Base-by-base conservation (phyloP, 92 coral and sea anemone species). In the Metridium senile region DNA sequence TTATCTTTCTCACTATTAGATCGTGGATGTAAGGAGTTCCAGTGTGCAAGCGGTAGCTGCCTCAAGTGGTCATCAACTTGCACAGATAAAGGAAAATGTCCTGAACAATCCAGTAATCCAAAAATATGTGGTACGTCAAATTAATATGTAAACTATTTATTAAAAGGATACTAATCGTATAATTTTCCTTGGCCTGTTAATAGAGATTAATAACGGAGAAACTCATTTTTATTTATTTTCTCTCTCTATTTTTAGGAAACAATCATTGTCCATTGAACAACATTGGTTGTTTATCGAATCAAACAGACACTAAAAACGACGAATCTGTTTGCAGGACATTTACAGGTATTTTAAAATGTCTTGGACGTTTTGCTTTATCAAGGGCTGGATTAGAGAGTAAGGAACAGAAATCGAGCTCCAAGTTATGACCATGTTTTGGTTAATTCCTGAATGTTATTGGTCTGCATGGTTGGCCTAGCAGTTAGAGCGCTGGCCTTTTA, bases 51-150 rank as follows among this genome's bases (percentile, higher is more conserved):
- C 22, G 93, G 93, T 4, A 72, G 33, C 0, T 89, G 93, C 31
- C 49, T 82, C 33, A 78, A 71, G 21, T 85, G 90, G 93, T 81
- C 87, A 27, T 65, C 63, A 9, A 89, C 90, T 11, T 89, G 93
- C 68, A 51, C 46, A 17, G 6, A n/a, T 16, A 21, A 73, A 10
- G 27, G 62, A 11, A 72, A 33, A 39, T 89, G 93, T 33, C 75
- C 73, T 33, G 90, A 78, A 26, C 25, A 29, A 23, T 18, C 88
- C 0, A 66, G 82, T 49, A 61, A 66, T 6, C 85, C 90, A 31
- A 17, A 52, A 26, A 71, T 89, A 34, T 89, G 93, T 74, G 90
- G 93, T 89, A 77, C 51, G 90, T 25, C 35, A 0, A 9, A 11
- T 22, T 58, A 4, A 33, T 1, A 45, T 0, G 11, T 6, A 7